Evolutionary conservation across 2,888 invertebrate species (phyloP).

Genomic region (Enchytraeus crypticus): DNA sequence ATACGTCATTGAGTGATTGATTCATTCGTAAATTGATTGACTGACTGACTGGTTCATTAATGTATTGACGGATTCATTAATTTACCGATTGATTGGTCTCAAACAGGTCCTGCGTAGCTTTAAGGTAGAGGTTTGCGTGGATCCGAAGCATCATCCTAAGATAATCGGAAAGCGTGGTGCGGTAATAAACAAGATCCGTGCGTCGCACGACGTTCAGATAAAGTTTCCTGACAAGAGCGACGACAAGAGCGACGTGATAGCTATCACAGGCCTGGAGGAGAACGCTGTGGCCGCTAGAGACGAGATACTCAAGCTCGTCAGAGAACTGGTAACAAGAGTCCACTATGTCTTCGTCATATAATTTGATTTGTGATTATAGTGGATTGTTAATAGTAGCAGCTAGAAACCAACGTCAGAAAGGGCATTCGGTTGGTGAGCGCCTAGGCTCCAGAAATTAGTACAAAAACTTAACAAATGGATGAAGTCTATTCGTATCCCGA

Average conservation of each 20-base stretch:
- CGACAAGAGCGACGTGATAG: constrained; percentile 70
- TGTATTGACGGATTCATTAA: too few relatives aligned
- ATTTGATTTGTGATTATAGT: background rate
- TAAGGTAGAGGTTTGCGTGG: constrained; percentile 75
- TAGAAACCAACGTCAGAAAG: too few relatives aligned
- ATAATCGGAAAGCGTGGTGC: constrained; percentile 85
- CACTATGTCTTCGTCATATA: background rate
- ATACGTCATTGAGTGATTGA: too few relatives aligned
- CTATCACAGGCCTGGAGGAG: constrained; percentile 83
- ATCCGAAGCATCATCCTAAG: constrained; percentile 87
- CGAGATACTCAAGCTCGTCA: constrained; percentile 85
- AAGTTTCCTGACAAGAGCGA: constrained; percentile 70
- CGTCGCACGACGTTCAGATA: constrained; percentile 82
- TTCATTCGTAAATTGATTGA: too few relatives aligned
- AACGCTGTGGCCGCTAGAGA: constrained; percentile 77
- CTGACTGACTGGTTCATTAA: too few relatives aligned
- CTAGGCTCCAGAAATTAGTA: too few relatives aligned
- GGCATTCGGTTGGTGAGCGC: too few relatives aligned
- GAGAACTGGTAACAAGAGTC: constrained; percentile 60
- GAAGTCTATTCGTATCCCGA: too few relatives aligned
- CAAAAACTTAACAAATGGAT: too few relatives aligned
- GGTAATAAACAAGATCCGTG: constrained; percentile 83
- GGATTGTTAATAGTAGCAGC: too few relatives aligned
- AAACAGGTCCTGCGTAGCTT: constrained; percentile 63
- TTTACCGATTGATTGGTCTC: too few relatives aligned